Evolutionary conservation across 1,140 invertebrate species (phyloP).

Genomic region (Nephila pilipes): DNA sequence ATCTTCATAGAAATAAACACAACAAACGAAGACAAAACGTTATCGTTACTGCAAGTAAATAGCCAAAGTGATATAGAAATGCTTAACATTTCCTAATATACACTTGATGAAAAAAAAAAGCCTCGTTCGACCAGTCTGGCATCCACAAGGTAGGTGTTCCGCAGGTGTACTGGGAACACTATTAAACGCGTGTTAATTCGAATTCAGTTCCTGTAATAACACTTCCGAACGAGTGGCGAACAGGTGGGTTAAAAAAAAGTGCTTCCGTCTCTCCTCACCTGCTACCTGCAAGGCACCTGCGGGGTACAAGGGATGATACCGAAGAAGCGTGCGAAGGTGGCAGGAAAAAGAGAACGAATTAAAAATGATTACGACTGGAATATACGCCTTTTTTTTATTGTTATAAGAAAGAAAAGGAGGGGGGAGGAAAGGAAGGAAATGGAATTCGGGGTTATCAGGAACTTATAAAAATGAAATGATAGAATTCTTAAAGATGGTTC

Average conservation of each 20-base stretch:
- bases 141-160: background rate
- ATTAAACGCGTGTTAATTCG: constrained; percentile 28
- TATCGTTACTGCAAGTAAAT: no score
- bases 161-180: constrained; percentile 3
- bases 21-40: no score
- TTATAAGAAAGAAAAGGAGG: no score
- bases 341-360: background rate
- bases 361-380: background rate
- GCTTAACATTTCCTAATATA: background rate
- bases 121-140: background rate
- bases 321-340: background rate
- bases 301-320: background rate
- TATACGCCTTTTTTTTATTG: no score
- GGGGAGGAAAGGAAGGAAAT: background rate
- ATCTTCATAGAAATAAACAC: no score
- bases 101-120: background rate
- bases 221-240: background rate
- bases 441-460: no score
- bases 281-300: constrained; percentile 11
- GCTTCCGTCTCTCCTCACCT: constrained; percentile 36
- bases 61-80: no score
- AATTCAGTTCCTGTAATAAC: constrained; percentile 21
- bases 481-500: no score
- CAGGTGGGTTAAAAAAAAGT: background rate
- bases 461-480: no score